A percentile compares a stretch with the other conserved stretches of the same genome.
These are phyloP conservation scores for Eustalomyia histrio DNA, from an alignment of 2,888 invertebrate genomes.

Conservation along the genomic window DNA sequence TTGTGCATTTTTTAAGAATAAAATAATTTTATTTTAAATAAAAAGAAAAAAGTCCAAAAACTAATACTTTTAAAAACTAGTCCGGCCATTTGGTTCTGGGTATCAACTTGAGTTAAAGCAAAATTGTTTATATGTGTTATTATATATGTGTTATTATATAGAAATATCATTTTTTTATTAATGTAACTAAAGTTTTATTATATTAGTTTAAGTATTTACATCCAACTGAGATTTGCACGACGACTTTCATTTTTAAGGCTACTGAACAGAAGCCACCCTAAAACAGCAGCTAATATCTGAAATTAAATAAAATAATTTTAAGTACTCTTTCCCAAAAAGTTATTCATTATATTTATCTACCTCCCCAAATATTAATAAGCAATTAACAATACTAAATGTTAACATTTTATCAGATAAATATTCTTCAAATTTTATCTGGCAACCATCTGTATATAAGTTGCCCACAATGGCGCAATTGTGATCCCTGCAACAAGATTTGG, in stretches of 20 bases:
- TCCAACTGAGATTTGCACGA: constrained; percentile 74
- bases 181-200: no score
- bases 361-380: constrained; percentile 73
- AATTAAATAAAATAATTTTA: neutral
- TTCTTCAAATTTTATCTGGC: constrained; percentile 72
- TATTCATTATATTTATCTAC: constrained; percentile 63
- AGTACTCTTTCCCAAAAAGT: no score
- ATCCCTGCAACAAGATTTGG: constrained; percentile 71
- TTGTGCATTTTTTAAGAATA: no score
- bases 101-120: no score
- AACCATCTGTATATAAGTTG: constrained; percentile 70
- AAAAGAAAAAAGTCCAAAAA: no score
- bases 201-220: constrained; percentile 63
- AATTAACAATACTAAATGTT: constrained; percentile 72
- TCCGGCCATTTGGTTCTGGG: no score
- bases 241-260: constrained; percentile 73
- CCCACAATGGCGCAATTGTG: constrained; percentile 68
- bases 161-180: no score
- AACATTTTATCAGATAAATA: constrained; percentile 73
- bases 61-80: no score
- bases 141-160: no score
- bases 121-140: no score
- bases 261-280: constrained; percentile 72
- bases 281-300: constrained; percentile 70
- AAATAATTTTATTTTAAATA: no score